These are phyloP conservation scores for Drosophila formosana DNA, from an alignment of 2,888 invertebrate genomes.

Conservation along the genomic window DNA sequence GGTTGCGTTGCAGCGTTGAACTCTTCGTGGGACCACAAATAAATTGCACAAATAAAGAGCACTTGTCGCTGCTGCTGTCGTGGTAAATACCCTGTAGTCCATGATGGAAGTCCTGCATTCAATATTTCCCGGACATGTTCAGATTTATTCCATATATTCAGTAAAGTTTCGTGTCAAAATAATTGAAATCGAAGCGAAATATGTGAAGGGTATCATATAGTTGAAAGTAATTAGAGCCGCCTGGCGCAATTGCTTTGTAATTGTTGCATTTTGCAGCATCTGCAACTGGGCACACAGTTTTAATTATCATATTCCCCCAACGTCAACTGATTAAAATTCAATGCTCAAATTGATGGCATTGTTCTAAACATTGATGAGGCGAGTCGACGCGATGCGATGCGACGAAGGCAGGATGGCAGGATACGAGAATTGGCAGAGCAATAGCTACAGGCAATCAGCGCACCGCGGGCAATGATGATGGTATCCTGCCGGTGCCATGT, in stretches of 20 bases:
- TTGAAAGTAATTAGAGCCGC: neutral
- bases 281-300: conserved; percentile 47
- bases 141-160: neutral
- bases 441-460: conserved; percentile 40
- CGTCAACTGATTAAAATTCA: conserved; percentile 79
- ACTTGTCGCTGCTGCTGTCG: neutral
- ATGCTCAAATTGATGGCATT: conserved; percentile 65
- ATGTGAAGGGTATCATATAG: conserved; percentile 14
- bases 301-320: conserved; percentile 68
- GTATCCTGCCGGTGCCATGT: conserved; percentile 31
- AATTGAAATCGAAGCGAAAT: neutral
- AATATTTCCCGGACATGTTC: neutral
- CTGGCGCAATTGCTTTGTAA: conserved; percentile 24
- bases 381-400: conserved; percentile 11
- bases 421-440: conserved; percentile 21
- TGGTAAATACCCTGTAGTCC: conserved; percentile 20
- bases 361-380: conserved; percentile 65
- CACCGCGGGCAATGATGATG: conserved; percentile 47
- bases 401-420: conserved; percentile 18
- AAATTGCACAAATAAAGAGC: conserved; percentile 33
- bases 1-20: conserved; percentile 25
- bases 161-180: neutral
- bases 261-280: conserved; percentile 39
- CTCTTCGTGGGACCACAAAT: conserved; percentile 28
- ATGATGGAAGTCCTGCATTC: neutral